Evolutionary conservation across 2,113 vertebrate genomes (phyloP).

Genomic region (Tenebrosternarchus preto): DNA sequence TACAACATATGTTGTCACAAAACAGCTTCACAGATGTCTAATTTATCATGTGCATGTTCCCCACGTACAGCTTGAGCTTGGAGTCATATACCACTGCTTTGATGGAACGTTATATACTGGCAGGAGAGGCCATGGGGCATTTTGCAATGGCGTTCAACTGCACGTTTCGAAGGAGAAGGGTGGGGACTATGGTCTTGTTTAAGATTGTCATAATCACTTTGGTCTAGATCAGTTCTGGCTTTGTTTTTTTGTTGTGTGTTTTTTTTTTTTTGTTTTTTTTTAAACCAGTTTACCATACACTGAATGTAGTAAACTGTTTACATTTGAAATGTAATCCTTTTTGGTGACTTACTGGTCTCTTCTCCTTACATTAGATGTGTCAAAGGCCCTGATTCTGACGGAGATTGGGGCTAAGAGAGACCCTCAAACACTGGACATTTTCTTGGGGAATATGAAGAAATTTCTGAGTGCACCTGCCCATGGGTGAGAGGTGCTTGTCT

Average conservation of each 20-base stretch:
- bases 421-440: constrained; percentile 79
- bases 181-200: constrained; percentile 59
- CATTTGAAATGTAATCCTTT: background rate
- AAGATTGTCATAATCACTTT: background rate
- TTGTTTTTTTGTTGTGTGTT: no score
- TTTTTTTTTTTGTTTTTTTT: background rate
- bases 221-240: background rate
- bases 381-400: constrained; percentile 85
- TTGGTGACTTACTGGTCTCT: background rate
- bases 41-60: constrained; percentile 9
- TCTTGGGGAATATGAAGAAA: constrained; percentile 83
- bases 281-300: background rate
- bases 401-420: constrained; percentile 86
- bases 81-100: constrained; percentile 86
- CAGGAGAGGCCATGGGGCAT: constrained; percentile 83
- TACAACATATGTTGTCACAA: no score
- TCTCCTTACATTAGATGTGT: constrained; percentile 73
- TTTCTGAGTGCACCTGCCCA: constrained; percentile 80
- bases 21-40: no score
- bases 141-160: constrained; percentile 83
- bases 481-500: constrained; percentile 70
- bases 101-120: constrained; percentile 85
- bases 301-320: background rate
- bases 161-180: constrained; percentile 83
- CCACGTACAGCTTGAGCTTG: constrained; percentile 81